A percentile compares a stretch with the other conserved stretches of the same genome.
These are phyloP conservation scores for Tipula vernalis DNA, from an alignment of 2,888 invertebrate genomes.

Conservation along the genomic window DNA sequence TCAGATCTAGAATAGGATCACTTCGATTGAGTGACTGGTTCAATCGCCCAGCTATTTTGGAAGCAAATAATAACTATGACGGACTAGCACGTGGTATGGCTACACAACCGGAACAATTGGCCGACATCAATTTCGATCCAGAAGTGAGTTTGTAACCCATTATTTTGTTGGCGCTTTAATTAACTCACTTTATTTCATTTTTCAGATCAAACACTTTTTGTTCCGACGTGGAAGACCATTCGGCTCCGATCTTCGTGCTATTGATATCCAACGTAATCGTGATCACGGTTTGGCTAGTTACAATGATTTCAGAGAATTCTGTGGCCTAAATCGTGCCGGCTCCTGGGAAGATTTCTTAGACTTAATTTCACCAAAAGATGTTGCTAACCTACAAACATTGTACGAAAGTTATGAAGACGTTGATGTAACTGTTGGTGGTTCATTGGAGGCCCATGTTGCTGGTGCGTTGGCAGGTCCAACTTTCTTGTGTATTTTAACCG, in stretches of 20 bases:
- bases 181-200: conserved; percentile 14
- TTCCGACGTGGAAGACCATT: conserved; percentile 59
- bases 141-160: conserved; percentile 23
- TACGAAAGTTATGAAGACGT: conserved; percentile 70
- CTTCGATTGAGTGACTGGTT: conserved; percentile 41
- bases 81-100: conserved; percentile 61
- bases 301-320: conserved; percentile 61
- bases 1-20: conserved; percentile 33
- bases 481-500: conserved; percentile 73
- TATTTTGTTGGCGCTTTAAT: conserved; percentile 12
- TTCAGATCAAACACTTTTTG: conserved; percentile 50
- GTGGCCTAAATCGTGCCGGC: conserved; percentile 55
- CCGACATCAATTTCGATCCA: conserved; percentile 61
- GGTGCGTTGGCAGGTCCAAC: conserved; percentile 77
- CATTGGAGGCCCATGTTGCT: conserved; percentile 61
- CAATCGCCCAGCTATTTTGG: conserved; percentile 41
- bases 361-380: conserved; percentile 50
- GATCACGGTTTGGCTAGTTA: conserved; percentile 78
- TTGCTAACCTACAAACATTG: conserved; percentile 46
- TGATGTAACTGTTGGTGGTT: conserved; percentile 74
- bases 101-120: conserved; percentile 61
- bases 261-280: conserved; percentile 74
- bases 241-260: conserved; percentile 67
- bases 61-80: conserved; percentile 47
- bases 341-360: conserved; percentile 58